Evolutionary conservation across 92 coral and sea anemone genomes (phyloP).

Genomic region (Isaurus tuberculatus): DNA sequence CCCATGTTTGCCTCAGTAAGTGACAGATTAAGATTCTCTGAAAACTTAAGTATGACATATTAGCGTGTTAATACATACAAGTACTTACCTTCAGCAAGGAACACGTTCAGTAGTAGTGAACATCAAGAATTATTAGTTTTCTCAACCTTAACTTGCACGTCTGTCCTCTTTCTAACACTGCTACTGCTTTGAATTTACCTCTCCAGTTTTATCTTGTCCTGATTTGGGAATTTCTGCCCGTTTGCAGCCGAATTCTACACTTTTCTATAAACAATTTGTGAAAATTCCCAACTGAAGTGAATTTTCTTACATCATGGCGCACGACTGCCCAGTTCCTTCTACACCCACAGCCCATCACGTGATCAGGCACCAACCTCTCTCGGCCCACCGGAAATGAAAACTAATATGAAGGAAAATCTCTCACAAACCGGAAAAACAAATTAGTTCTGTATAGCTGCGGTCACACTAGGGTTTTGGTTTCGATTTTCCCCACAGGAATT

Average conservation of each 20-base stretch:
- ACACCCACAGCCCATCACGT: conserved; percentile 37
- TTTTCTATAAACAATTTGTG: not conserved
- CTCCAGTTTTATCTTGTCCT: not conserved
- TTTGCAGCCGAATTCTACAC: not conserved
- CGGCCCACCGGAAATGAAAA: conserved; percentile 11
- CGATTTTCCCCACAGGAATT: too few species aligned
- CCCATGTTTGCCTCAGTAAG: not conserved
- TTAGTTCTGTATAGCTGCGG: too few species aligned
- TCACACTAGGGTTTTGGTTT: too few species aligned
- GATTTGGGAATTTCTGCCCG: not conserved
- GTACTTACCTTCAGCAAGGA: conserved; percentile 22
- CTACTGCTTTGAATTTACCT: not conserved
- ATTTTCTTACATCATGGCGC: conserved; percentile 36
- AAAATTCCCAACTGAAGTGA: not conserved
- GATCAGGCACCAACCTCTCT: conserved; percentile 10
- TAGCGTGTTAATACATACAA: not conserved
- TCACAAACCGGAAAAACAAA: conserved; percentile 1
- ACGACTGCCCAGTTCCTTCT: conserved; percentile 26
- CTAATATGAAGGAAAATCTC: not conserved
- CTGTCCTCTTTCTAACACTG: not conserved
- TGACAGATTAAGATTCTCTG: not conserved
- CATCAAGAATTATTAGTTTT: conserved; percentile 7
- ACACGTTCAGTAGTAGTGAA: not conserved
- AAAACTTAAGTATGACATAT: not conserved
- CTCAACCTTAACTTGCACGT: not conserved